Evolutionary conservation across 2,888 invertebrate genomes (phyloP).

Genomic region (Andrena bicolor): DNA sequence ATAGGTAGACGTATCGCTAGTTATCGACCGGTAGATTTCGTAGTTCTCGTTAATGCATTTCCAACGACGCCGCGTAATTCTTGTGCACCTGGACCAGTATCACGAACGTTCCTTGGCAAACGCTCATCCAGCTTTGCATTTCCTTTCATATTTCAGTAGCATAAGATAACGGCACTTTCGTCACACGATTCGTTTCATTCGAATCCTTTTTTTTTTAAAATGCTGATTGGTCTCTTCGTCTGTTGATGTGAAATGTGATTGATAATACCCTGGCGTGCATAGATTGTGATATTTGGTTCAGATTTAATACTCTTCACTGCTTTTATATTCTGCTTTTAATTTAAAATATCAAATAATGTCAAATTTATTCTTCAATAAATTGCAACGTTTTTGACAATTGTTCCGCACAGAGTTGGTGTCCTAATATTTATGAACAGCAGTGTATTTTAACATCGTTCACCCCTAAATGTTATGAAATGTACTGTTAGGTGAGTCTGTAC

Average conservation of each 20-base stretch:
- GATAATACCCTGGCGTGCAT: not conserved
- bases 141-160: not conserved
- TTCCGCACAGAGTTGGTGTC: no score
- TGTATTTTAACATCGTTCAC: no score
- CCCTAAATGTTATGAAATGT: no score
- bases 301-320: no score
- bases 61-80: not conserved
- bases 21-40: constrained; percentile 61
- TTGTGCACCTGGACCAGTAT: constrained; percentile 25
- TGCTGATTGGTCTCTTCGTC: constrained; percentile 2
- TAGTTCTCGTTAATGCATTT: constrained; percentile 54
- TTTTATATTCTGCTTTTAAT: no score
- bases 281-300: no score
- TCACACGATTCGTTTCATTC: not conserved
- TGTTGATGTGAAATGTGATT: not conserved
- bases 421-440: no score
- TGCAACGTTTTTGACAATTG: no score
- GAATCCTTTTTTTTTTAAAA: not conserved
- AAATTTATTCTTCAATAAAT: no score
- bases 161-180: not conserved
- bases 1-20: constrained; percentile 62
- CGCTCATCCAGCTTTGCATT: constrained; percentile 2
- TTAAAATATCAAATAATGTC: no score
- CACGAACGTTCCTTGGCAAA: not conserved
- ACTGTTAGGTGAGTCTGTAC: no score